Evolutionary conservation across 2,113 vertebrate species (phyloP).

Genomic region (Pachycephala philippinensis): DNA sequence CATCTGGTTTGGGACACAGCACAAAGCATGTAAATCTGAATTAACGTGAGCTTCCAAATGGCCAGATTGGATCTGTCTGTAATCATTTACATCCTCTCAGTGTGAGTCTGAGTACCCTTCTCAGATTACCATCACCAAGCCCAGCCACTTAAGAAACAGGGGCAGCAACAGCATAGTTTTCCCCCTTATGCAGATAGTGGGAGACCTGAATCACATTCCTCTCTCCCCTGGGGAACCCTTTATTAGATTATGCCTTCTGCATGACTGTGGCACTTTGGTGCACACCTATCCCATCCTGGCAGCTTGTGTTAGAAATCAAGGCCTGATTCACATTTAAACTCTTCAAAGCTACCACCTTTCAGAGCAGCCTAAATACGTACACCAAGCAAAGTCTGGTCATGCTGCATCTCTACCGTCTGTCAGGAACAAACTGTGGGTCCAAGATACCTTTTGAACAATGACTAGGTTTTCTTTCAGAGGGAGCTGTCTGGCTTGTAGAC

Average conservation of each 20-base stretch:
- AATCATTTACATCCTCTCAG: not conserved
- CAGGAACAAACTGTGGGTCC: not conserved
- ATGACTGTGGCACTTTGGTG: not conserved
- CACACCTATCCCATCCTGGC: too few relatives aligned
- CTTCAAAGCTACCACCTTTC: not conserved
- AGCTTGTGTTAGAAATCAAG: not conserved
- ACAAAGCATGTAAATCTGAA: not conserved
- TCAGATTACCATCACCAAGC: not conserved
- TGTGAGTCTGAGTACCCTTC: not conserved
- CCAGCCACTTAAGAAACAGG: not conserved
- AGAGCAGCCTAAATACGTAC: not conserved
- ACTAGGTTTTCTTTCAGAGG: not conserved
- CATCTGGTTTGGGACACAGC: not conserved
- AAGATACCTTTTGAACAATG: not conserved
- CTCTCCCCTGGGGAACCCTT: not conserved
- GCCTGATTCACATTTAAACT: not conserved
- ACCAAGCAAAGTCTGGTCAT: not conserved
- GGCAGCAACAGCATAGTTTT: rapidly evolving
- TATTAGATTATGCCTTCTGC: not conserved
- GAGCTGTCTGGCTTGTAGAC: not conserved
- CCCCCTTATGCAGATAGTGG: too few relatives aligned
- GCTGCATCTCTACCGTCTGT: not conserved
- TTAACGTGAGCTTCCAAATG: not conserved
- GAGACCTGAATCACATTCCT: rapidly evolving
- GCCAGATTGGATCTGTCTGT: not conserved